A percentile compares a stretch with the other conserved stretches of the same genome.
These are phyloP conservation scores for Brachyopa scutellaris DNA, from an alignment of 2,888 invertebrate genomes.

Conservation along the genomic window DNA sequence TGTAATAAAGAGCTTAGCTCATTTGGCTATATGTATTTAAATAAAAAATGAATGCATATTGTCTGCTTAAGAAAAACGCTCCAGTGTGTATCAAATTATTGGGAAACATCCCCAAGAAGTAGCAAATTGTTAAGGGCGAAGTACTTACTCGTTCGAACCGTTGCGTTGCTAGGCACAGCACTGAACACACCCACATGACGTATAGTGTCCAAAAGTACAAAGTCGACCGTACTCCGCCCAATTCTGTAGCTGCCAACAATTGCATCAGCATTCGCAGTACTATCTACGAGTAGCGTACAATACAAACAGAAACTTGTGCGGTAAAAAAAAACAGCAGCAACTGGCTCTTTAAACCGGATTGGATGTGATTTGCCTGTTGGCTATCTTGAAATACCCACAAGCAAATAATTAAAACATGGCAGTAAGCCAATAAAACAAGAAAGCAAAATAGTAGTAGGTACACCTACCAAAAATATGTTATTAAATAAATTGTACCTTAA, in stretches of 20 bases:
- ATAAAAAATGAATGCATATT: no score
- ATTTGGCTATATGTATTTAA: no score
- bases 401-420: not conserved
- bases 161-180: no score
- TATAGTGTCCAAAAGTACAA: not conserved
- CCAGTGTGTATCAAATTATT: no score
- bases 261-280: constrained; percentile 42
- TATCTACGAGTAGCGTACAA: not conserved
- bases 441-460: not conserved
- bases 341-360: constrained; percentile 21
- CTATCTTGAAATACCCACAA: constrained; percentile 16
- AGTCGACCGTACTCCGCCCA: not conserved
- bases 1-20: no score
- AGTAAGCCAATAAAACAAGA: not conserved
- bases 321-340: constrained; percentile 20
- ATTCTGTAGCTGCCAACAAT: constrained; percentile 26
- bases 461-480: constrained; percentile 21
- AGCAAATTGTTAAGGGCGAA: no score
- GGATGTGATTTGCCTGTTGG: constrained; percentile 4
- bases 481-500: constrained; percentile 27
- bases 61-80: no score
- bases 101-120: no score
- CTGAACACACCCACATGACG: not conserved
- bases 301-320: constrained; percentile 26
- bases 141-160: no score